Conservation (phyloP, 2,888 invertebrate species). For the Cabera pusaria region DNA sequence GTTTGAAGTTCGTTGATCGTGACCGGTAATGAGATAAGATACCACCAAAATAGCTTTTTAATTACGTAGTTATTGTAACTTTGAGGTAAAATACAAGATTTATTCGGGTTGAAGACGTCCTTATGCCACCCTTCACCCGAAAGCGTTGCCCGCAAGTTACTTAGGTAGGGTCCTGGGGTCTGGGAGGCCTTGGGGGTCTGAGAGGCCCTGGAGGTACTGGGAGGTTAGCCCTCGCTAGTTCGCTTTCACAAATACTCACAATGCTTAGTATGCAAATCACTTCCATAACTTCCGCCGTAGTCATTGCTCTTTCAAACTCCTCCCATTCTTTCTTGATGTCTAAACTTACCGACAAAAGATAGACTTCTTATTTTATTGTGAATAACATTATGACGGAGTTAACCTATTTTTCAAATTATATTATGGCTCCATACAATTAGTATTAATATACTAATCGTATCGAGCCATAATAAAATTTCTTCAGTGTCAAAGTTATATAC, state of each 20-base stretch:
- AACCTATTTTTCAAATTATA: too few species aligned
- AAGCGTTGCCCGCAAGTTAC: slow-evolving; percentile 24
- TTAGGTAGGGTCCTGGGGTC: slow-evolving; percentile 21
- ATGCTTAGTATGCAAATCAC: slow-evolving; percentile 54
- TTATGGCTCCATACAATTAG: too few species aligned
- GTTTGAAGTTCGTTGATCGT: too few species aligned
- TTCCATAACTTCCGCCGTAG: slow-evolving; percentile 41
- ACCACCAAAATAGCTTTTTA: slow-evolving; percentile 9
- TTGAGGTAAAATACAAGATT: slow-evolving; percentile 15
- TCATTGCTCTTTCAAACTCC: slow-evolving; percentile 39
- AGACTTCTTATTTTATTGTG: slow-evolving; percentile 37
- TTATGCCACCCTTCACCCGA: slow-evolving; percentile 26
- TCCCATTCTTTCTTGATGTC: slow-evolving; percentile 41
- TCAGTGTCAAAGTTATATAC: too few species aligned
- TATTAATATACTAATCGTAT: too few species aligned
- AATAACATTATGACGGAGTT: too few species aligned
- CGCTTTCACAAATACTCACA: slow-evolving; percentile 35
- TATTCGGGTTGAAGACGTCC: slow-evolving; percentile 20
- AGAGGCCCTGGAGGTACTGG: too few species aligned
- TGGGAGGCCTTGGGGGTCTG: too few species aligned
- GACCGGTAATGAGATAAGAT: not conserved
- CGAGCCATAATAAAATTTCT: too few species aligned
- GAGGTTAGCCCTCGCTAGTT: slow-evolving; percentile 29
- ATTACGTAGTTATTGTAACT: slow-evolving; percentile 13
- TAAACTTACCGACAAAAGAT: slow-evolving; percentile 41